Evolutionary conservation across 2,888 invertebrate genomes (phyloP), one percentile per base, ranked within the genome.

Genomic region (Himalopsyche japonica): DNA sequence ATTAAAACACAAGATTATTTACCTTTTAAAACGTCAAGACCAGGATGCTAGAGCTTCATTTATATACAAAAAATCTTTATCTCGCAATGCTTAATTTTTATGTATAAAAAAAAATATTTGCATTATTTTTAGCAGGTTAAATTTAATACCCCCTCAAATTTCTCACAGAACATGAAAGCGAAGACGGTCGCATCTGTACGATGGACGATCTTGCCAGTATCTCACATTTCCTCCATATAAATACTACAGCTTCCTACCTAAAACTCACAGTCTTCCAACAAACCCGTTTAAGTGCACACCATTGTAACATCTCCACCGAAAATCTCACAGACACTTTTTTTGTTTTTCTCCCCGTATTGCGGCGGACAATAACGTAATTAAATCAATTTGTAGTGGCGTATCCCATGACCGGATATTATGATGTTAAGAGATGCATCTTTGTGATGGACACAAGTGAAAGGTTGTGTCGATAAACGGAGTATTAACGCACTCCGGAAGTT

Each of bases 201-300:
- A 12, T 30, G 82, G 30, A 24, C 47, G 82, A 30, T 34, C 24
- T 78, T 78, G 30, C 79, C 83, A 48, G 47, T 81, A 82, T 79
- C 84, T 84, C 84, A 81, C 81, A 49, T 78, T 79, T 82, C 82
- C 82, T 77, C 49, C 12, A 81, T 86, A 87, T 87, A 87, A 86
- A 87, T 87, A 86, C 82, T 37, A 30, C 32, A 64, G 84, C 85
- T 85, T 86, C 86, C 87, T 86, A 49, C 43, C 78, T 80, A 32
- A 80, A 83, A 76, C 82, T 43, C 81, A 70, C 86, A 87, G 85
- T 87, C 84, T 77, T 82, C 37, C 70, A 34, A 48, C 82, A 49
- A 84, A 86, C 85, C 48, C 84, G 85, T 82, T 82, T 83, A 81
- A 24, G 82, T 76, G 34, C 47, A 20, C 83, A 83, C 80, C 83